Evolutionary conservation across 2,888 invertebrate genomes (phyloP).

Genomic region (Periphyllus acericola): DNA sequence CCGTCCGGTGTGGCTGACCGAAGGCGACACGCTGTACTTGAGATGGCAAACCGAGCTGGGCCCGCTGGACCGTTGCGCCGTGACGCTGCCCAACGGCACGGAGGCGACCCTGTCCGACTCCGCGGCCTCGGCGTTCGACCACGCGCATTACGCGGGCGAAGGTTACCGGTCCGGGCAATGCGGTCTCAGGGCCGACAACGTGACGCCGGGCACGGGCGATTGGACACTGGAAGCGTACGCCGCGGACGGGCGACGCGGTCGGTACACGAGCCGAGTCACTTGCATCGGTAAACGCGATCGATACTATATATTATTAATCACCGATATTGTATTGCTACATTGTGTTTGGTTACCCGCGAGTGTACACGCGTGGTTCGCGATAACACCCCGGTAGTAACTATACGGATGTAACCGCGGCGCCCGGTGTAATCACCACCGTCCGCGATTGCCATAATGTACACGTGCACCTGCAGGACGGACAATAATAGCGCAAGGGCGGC

Average conservation of each 20-base stretch:
- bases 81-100: conserved; percentile 37
- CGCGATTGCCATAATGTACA: no score
- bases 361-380: no score
- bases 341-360: no score
- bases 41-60: conserved; percentile 55
- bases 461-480: no score
- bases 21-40: conserved; percentile 59
- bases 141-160: conserved; percentile 9
- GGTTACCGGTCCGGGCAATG: conserved; percentile 55
- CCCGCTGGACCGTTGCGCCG: conserved; percentile 31
- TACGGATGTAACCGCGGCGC: no score
- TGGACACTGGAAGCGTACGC: conserved; percentile 44
- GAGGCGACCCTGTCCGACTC: conserved; percentile 23
- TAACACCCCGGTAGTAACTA: no score
- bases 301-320: background rate
- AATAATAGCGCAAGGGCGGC: no score
- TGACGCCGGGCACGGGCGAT: conserved; percentile 31
- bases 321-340: no score
- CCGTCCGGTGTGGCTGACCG: conserved; percentile 57
- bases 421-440: no score
- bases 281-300: conserved; percentile 46
- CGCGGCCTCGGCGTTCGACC: background rate
- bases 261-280: conserved; percentile 36
- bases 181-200: conserved; percentile 49
- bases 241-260: conserved; percentile 45